phyloP scores from a whole-genome alignment of 1,140 invertebrate genomes.

The Drosophila yakuba region DNA sequence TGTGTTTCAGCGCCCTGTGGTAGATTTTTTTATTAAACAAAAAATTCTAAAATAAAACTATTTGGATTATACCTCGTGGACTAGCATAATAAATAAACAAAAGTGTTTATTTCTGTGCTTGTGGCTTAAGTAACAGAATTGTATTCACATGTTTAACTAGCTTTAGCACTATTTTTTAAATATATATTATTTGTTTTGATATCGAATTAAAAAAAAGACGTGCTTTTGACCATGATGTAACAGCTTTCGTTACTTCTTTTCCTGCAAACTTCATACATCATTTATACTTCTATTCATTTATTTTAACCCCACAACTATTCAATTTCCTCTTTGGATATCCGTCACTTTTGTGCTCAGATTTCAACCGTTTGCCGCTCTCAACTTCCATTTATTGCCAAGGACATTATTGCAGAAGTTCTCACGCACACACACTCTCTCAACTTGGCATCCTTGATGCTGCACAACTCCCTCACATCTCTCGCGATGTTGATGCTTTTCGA shows the following conservation, averaged over 20 bases:
- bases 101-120: too few relatives aligned
- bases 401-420: conserved; percentile 54
- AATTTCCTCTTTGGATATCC: conserved; percentile 3
- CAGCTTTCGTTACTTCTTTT: not conserved
- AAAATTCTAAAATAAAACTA: too few relatives aligned
- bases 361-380: conserved; percentile 5
- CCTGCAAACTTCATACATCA: not conserved
- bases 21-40: too few relatives aligned
- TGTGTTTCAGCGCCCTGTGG: too few relatives aligned
- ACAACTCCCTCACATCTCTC: conserved; percentile 66
- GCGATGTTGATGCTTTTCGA: conserved; percentile 36
- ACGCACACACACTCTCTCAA: conserved; percentile 11
- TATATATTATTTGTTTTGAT: too few relatives aligned
- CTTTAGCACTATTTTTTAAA: too few relatives aligned
- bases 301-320: not conserved
- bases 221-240: too few relatives aligned
- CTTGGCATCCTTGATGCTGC: conserved; percentile 57
- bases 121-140: too few relatives aligned
- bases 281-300: not conserved
- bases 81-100: not conserved
- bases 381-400: conserved; percentile 46
- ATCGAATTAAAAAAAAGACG: too few relatives aligned
- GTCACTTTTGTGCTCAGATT: conserved; percentile 3
- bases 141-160: too few relatives aligned
- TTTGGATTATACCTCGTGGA: too few relatives aligned